These are phyloP conservation scores for Peromyscus californicus DNA, from an alignment of 2,113 vertebrate genomes.

Conservation along the genomic window DNA sequence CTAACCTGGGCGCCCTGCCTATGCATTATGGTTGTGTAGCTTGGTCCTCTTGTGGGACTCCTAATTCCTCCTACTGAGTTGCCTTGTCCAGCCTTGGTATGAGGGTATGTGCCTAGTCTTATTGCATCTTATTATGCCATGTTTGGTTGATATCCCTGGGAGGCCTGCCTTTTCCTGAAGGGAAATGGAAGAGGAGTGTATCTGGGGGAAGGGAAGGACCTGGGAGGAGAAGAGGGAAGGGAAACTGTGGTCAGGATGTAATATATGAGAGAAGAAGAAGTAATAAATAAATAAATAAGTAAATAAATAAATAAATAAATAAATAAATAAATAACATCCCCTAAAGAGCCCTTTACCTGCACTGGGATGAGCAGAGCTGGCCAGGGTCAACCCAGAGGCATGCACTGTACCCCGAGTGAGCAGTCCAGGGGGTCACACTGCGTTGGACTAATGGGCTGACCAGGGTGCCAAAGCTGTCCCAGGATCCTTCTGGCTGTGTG, in stretches of 20 bases:
- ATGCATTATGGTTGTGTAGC: neutral
- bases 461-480: neutral
- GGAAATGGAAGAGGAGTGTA: too few species aligned
- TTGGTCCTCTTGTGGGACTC: neutral
- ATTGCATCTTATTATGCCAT: neutral
- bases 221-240: too few species aligned
- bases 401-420: conserved; percentile 8
- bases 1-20: neutral
- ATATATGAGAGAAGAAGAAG: too few species aligned
- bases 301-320: too few species aligned
- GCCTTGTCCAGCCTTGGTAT: neutral
- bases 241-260: too few species aligned
- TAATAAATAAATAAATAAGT: too few species aligned
- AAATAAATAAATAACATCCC: neutral
- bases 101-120: neutral
- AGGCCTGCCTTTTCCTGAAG: too few species aligned
- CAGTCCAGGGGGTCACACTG: neutral
- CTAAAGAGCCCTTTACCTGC: neutral
- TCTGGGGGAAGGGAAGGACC: too few species aligned
- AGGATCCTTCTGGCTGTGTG: neutral
- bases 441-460: neutral
- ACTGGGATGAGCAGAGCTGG: neutral
- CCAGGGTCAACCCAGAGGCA: conserved; percentile 6
- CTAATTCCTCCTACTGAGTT: neutral
- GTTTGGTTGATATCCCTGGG: neutral